Base-by-base conservation (phyloP, 2,113 vertebrate genomes). In the Ariopsis seemanni region DNA sequence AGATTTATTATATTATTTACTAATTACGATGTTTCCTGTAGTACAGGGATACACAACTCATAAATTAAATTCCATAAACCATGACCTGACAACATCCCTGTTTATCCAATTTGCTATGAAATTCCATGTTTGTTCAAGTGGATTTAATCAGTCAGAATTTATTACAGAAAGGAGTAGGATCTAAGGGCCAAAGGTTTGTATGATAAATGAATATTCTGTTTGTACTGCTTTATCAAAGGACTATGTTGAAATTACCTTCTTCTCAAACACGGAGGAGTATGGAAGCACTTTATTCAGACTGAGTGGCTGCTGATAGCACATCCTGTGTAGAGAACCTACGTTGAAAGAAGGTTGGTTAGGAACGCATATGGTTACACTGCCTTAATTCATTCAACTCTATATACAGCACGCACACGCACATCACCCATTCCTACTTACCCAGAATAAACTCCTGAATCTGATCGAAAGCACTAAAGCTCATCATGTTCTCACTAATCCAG, bases 401-500 rank as follows among this genome's bases (percentile, higher is more conserved):
- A 81, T 0, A 88, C 9, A 62, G 1, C 9, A 58, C 57, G 72
- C 34, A 88, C 25, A 65, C 2, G 20, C 52, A 27, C 9, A 57
- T 5, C 58, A 30, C 83, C 52, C 20, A 58, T 62, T 63, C 87
- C 27, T 62, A 93, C 97, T 92, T 94, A 99, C 98, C 97, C 58
- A 98, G 94, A 90, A 99, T 95, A 92, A 99, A 97, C 93, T 99
- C 98, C 92, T 99, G 97, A 91, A 98, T 95, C 74, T 96, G 97
- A 94, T 99, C 96, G 93, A 98, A 98, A 86, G 94, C 95, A 85
- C 94, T 92, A 27, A 96, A 96, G 2, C 93, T 88, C 89, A 95
- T 96, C 81, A 94, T 53, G 69, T 96, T 96, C 91, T 97, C 97
- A 90, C 94, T 97, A 91, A 99, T 94, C 97, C 98, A 99, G 1